Conservation (phyloP, 1,140 invertebrate genomes). For the Carcinoscorpius rotundicauda region DNA sequence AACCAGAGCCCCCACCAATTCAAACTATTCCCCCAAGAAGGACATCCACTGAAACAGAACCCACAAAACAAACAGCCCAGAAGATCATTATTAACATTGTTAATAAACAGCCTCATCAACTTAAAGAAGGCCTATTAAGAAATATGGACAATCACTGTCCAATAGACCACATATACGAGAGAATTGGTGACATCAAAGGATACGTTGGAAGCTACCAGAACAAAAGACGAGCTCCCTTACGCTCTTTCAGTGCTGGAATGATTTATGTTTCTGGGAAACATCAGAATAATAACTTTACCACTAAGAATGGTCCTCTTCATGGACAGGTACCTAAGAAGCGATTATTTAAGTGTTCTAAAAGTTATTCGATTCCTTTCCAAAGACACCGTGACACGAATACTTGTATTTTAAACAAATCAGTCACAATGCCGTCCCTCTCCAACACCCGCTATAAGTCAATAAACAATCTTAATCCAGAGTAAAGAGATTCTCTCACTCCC, state of each 20-base stretch:
- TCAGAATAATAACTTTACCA: conserved; percentile 5
- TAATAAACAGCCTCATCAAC: conserved; percentile 6
- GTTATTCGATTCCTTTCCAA: conserved; percentile 34
- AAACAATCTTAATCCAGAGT: conserved; percentile 68
- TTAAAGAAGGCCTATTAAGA: conserved; percentile 10
- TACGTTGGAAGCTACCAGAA: neutral
- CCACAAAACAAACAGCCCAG: conserved; percentile 5
- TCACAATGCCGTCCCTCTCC: conserved; percentile 58
- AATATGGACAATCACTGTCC: conserved; percentile 1
- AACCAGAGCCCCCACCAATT: conserved; percentile 76
- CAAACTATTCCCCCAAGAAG: conserved; percentile 57
- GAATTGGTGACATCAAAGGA: conserved; percentile 3
- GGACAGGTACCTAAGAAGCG: conserved; percentile 5
- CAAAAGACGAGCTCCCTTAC: conserved; percentile 6
- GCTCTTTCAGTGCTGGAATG: conserved; percentile 13
- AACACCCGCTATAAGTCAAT: conserved; percentile 70
- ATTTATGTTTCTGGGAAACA: conserved; percentile 8
- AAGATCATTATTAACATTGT: conserved; percentile 18
- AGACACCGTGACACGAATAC: conserved; percentile 38
- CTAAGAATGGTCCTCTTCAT: conserved; percentile 2
- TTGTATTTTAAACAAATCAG: conserved; percentile 14
- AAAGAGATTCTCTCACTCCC: conserved; percentile 50
- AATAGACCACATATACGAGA: conserved; percentile 20
- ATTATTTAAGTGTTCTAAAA: conserved; percentile 15
- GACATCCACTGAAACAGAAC: neutral